Evolutionary conservation across 30 jellyfish, hydroid and myxozoan genomes (phyloP).

Genomic region (Rhopilema esculentum): DNA sequence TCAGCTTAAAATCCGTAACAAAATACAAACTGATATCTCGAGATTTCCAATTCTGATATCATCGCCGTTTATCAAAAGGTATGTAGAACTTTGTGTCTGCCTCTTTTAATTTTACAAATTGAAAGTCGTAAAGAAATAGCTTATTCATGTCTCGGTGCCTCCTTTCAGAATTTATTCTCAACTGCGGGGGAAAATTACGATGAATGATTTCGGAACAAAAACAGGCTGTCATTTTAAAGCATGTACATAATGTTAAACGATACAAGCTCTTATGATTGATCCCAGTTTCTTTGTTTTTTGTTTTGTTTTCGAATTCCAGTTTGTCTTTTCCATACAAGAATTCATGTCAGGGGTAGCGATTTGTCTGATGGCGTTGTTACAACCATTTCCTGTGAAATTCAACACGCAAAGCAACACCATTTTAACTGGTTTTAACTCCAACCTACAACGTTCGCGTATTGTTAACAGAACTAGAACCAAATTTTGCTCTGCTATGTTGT

Average conservation of each 20-base stretch:
- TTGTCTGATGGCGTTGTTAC: not conserved
- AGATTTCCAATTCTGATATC: not conserved
- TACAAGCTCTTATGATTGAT: not conserved
- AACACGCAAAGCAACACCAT: constrained; percentile 1
- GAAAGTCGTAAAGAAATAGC: not conserved
- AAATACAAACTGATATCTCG: constrained; percentile 34
- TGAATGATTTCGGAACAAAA: not conserved
- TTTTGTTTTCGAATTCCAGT: not conserved
- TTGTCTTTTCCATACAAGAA: not conserved
- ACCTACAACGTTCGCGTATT: not conserved
- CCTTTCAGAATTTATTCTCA: not conserved
- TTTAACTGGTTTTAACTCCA: constrained; percentile 2
- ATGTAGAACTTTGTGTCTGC: not conserved
- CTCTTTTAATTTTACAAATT: not conserved
- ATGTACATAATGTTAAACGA: not conserved
- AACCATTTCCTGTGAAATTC: constrained; percentile 29
- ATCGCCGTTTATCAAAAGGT: not conserved
- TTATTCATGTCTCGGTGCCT: not conserved
- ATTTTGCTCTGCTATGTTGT: constrained; percentile 1
- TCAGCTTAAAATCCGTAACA: constrained; percentile 58
- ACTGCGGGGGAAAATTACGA: not conserved
- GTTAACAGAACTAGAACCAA: not conserved
- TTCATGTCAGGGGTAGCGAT: not conserved
- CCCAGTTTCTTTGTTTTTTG: not conserved
- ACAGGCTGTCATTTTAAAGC: not conserved